Percentiles rank a stretch among this genome's conserved stretches.
These are phyloP conservation scores for Hirtodrosophila alboralis DNA, from an alignment of 2,888 invertebrate species.

Conservation along the genomic window DNA sequence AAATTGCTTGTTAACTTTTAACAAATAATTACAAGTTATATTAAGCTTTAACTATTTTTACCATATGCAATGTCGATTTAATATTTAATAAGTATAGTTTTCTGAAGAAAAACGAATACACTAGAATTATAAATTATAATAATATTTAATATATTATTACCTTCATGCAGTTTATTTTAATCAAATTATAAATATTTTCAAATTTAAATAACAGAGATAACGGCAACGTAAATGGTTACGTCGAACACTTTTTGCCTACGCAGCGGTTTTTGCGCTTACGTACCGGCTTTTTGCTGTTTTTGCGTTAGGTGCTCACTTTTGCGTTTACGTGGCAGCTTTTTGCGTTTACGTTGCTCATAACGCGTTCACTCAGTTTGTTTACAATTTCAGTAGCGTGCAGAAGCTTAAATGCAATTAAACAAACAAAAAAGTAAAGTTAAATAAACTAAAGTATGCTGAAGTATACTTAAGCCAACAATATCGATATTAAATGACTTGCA, in stretches of 20 bases:
- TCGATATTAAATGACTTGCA: slow-evolving; percentile 5
- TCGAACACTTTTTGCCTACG: slow-evolving; percentile 11
- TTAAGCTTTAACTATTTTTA: too few species aligned
- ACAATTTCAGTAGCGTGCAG: slow-evolving; percentile 40
- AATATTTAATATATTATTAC: too few species aligned
- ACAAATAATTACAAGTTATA: too few species aligned
- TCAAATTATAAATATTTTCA: too few species aligned
- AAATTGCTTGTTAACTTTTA: too few species aligned
- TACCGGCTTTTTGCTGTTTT: not conserved
- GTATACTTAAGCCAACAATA: not conserved
- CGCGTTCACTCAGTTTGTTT: slow-evolving; percentile 43
- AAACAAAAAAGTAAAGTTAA: slow-evolving; percentile 7
- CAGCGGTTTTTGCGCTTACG: not conserved
- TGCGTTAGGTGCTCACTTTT: slow-evolving; percentile 1
- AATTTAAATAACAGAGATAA: too few species aligned
- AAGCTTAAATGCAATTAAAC: slow-evolving; percentile 9
- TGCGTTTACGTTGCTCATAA: slow-evolving; percentile 28
- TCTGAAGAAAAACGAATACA: too few species aligned
- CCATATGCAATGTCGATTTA: too few species aligned
- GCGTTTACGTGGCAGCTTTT: slow-evolving; percentile 22
- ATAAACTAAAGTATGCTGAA: not conserved
- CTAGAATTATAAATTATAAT: too few species aligned
- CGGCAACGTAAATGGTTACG: slow-evolving; percentile 6
- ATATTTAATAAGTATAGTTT: too few species aligned
- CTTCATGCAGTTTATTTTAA: too few species aligned